phyloP scores from a whole-genome alignment of 2,888 invertebrate species.

The Habrosyne pyritoides region DNA sequence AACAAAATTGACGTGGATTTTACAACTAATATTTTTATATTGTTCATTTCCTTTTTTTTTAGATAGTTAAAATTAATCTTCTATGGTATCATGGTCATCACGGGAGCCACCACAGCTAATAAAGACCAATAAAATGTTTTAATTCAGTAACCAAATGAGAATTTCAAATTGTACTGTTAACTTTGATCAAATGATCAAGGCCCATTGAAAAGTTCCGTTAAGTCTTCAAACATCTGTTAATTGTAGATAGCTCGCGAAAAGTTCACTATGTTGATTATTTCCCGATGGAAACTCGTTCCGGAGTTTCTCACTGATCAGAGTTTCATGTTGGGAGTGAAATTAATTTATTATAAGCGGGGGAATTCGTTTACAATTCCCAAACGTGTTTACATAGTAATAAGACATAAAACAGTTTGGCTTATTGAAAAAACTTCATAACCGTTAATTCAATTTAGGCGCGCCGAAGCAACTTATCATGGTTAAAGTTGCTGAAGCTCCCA shows the following conservation, averaged over 20 bases:
- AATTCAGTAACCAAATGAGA: background rate
- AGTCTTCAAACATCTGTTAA: conserved; percentile 51
- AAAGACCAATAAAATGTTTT: background rate
- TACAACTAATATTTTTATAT: no score
- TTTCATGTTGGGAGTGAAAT: background rate
- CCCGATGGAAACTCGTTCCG: conserved; percentile 43
- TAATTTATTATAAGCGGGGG: background rate
- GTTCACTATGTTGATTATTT: conserved; percentile 54
- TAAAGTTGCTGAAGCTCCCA: no score
- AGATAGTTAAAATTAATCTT: no score
- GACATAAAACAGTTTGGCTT: no score
- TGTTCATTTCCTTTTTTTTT: no score
- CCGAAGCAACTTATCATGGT: no score
- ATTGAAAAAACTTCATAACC: no score
- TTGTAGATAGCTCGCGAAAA: conserved; percentile 54
- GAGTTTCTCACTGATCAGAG: conserved; percentile 29
- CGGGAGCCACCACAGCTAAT: no score
- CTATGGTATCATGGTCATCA: no score
- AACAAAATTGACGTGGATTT: no score
- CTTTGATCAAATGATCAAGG: conserved; percentile 15
- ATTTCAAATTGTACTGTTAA: conserved; percentile 6
- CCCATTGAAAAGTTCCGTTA: conserved; percentile 28
- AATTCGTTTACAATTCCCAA: background rate
- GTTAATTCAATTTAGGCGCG: no score
- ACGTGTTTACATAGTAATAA: no score